Conservation (phyloP, 2,113 vertebrate genomes). For the Manacus vitellinus region DNA sequence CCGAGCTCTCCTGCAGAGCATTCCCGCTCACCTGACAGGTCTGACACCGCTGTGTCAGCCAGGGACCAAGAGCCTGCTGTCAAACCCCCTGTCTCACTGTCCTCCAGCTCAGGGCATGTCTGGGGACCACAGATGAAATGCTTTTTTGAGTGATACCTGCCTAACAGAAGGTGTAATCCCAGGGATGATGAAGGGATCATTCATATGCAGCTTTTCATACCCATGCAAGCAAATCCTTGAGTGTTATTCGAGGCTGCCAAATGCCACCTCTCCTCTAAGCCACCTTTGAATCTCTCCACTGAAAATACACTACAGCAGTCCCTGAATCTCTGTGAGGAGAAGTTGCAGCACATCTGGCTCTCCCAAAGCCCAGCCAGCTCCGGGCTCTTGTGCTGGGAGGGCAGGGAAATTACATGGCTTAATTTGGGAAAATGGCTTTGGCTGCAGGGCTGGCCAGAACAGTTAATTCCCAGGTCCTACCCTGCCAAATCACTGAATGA, state of each 20-base stretch:
- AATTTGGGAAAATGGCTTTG: not conserved
- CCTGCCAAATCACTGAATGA: not conserved
- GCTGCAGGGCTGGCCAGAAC: not conserved
- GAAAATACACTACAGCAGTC: not conserved
- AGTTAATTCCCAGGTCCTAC: not conserved
- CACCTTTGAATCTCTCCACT: too few relatives aligned
- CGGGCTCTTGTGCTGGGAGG: not conserved
- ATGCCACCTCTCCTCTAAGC: not conserved
- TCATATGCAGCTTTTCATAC: not conserved
- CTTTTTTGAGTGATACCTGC: not conserved
- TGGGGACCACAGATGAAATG: accelerated
- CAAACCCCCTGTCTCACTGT: not conserved
- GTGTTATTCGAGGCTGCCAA: not conserved
- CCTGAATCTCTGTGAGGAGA: not conserved
- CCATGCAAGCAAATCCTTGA: not conserved
- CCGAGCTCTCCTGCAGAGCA: not conserved
- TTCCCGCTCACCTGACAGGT: not conserved
- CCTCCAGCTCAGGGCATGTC: not conserved
- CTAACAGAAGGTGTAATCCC: not conserved
- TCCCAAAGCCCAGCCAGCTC: not conserved
- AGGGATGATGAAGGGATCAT: not conserved
- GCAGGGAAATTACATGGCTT: not conserved
- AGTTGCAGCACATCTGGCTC: not conserved
- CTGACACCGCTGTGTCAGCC: accelerated
- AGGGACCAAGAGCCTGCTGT: not conserved